A percentile compares a stretch with the other conserved stretches of the same genome.
phyloP scores from a whole-genome alignment of 2,888 invertebrate species.

The Drosophila siamana region DNA sequence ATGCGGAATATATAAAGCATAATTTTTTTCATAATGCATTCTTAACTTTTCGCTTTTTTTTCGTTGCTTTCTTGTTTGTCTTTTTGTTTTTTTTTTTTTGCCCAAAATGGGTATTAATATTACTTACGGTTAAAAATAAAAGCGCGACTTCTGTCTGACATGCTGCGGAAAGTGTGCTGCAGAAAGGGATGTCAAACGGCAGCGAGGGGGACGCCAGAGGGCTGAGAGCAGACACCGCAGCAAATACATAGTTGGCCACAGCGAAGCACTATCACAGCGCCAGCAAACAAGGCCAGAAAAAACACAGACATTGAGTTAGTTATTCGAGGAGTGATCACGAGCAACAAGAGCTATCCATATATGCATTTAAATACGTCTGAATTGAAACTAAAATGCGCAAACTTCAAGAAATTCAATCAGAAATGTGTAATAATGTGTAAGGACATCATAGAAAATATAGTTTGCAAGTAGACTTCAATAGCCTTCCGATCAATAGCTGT shows the following conservation, averaged over 20 bases:
- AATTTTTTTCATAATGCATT: slow-evolving; percentile 53
- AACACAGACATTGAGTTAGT: not conserved
- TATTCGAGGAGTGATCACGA: not conserved
- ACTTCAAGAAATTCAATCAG: no score
- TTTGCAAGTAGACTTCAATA: no score
- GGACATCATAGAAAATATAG: no score
- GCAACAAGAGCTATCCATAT: no score
- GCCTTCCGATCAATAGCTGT: no score
- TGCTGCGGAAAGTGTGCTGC: slow-evolving; percentile 6
- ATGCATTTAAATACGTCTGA: no score
- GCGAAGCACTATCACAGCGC: slow-evolving; percentile 41
- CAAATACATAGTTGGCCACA: slow-evolving; percentile 47
- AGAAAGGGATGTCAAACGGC: not conserved
- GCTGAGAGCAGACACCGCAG: slow-evolving; percentile 13
- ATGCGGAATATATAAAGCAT: slow-evolving; percentile 50
- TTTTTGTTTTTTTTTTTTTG: slow-evolving; percentile 43
- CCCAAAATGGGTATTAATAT: slow-evolving; percentile 79
- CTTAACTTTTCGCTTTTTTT: slow-evolving; percentile 18
- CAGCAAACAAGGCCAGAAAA: slow-evolving; percentile 8
- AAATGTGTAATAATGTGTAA: no score
- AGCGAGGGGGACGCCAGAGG: not conserved
- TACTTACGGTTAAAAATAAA: slow-evolving; percentile 79
- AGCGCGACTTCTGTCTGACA: slow-evolving; percentile 67
- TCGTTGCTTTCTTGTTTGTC: not conserved
- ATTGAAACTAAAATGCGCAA: no score